Conservation (phyloP, 2,113 vertebrate genomes). For the Leuciscus idus region DNA sequence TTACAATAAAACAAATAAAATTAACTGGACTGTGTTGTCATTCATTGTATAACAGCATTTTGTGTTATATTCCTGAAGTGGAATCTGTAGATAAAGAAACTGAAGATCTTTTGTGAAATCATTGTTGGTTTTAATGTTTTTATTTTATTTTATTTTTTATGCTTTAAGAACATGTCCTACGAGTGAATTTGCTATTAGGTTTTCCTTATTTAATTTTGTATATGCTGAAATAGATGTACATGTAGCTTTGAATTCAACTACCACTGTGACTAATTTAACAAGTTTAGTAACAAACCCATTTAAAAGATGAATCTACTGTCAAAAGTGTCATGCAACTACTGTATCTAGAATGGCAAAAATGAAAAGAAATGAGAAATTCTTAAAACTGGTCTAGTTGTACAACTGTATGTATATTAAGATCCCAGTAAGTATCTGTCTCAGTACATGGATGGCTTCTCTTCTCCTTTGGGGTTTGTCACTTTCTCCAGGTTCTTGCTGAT, state of each 20-base stretch:
- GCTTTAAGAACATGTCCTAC: background rate
- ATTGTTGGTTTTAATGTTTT: background rate
- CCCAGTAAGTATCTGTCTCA: slow-evolving; percentile 57
- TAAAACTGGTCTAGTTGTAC: background rate
- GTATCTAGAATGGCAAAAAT: background rate
- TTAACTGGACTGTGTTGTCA: background rate
- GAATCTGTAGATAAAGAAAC: background rate
- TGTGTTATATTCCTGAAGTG: no score
- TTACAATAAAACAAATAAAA: slow-evolving; percentile 1
- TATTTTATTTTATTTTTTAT: no score
- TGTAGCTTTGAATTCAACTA: background rate
- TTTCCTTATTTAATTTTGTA: slow-evolving; percentile 4
- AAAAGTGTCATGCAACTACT: no score
- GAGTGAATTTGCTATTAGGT: background rate
- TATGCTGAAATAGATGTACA: background rate
- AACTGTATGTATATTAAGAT: background rate
- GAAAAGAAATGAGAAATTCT: background rate
- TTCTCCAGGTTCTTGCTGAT: slow-evolving; percentile 86
- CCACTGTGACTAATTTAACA: background rate
- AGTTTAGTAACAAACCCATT: background rate
- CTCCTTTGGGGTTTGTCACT: slow-evolving; percentile 89
- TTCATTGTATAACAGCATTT: background rate
- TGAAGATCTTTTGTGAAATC: background rate
- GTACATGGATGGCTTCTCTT: slow-evolving; percentile 91
- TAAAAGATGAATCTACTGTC: background rate